Percentiles rank a stretch among this genome's conserved stretches.
These are phyloP conservation scores for Lophura nycthemera DNA, from an alignment of 2,113 vertebrate species.

Conservation along the genomic window DNA sequence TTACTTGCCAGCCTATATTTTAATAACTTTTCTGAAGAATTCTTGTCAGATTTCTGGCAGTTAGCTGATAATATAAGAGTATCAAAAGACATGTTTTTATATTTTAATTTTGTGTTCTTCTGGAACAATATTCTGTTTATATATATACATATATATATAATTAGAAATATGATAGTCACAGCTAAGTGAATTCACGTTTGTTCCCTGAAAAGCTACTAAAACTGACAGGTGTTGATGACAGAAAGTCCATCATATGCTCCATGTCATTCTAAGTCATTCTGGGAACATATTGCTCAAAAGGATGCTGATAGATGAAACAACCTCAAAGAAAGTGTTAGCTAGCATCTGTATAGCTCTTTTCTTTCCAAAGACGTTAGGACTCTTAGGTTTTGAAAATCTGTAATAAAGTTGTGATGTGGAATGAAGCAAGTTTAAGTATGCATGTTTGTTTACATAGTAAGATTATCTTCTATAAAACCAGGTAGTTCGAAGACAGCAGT, in stretches of 20 bases:
- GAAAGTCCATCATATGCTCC: neutral
- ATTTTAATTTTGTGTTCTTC: constrained; percentile 4
- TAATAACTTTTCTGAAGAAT: neutral
- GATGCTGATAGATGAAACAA: neutral
- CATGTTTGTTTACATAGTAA: neutral
- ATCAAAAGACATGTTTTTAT: neutral
- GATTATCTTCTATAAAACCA: neutral
- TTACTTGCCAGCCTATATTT: neutral
- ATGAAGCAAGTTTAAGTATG: neutral
- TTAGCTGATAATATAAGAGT: neutral
- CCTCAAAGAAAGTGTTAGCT: neutral
- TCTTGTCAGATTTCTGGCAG: neutral
- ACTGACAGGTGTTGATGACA: neutral
- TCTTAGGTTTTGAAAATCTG: neutral
- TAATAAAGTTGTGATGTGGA: neutral
- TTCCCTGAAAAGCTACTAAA: neutral
- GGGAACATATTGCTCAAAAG: neutral
- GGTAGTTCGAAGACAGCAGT: neutral
- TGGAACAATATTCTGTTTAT: neutral
- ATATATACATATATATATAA: neutral
- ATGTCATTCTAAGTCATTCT: neutral
- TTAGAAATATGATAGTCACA: neutral
- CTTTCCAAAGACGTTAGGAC: neutral
- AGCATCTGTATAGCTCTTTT: neutral
- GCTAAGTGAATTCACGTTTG: neutral